phyloP scores from a whole-genome alignment of 2,113 vertebrate species.

The Sphaerodactylus townsendi region DNA sequence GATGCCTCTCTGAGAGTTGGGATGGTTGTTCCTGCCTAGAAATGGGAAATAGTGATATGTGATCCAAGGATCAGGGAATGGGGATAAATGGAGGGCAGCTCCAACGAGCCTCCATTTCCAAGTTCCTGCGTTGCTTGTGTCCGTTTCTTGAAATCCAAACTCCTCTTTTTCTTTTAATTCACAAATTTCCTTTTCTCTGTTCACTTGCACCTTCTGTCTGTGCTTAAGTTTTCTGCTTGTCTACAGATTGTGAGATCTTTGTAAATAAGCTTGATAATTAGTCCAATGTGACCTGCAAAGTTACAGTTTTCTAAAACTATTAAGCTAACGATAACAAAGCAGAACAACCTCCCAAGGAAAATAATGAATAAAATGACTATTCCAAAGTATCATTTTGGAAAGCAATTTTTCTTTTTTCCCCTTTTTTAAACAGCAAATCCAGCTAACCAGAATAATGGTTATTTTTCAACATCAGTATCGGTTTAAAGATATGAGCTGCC shows the following conservation, averaged over 20 bases:
- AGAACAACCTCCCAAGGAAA: neutral
- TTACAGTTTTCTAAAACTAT: neutral
- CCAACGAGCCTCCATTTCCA: no score
- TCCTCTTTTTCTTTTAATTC: neutral
- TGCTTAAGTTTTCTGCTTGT: neutral
- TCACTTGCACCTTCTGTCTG: neutral
- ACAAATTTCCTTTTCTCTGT: neutral
- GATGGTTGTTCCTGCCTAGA: no score
- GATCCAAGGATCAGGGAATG: no score
- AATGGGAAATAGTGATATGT: no score
- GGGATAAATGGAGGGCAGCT: no score
- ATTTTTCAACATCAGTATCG: constrained; percentile 37
- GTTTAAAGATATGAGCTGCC: neutral
- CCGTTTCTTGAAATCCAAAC: no score
- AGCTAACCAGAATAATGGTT: constrained; percentile 1
- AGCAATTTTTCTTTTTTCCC: neutral
- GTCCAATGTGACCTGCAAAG: neutral
- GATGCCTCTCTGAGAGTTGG: no score
- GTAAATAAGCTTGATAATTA: neutral
- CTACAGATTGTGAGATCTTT: neutral
- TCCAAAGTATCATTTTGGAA: neutral
- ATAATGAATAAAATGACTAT: neutral
- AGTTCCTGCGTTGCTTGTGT: no score
- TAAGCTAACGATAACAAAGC: neutral
- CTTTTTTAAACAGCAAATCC: neutral